Percentiles rank a stretch among this genome's conserved stretches.
Evolutionary conservation across 2,888 invertebrate species (phyloP).

Genomic region (Parochlus steinenii): DNA sequence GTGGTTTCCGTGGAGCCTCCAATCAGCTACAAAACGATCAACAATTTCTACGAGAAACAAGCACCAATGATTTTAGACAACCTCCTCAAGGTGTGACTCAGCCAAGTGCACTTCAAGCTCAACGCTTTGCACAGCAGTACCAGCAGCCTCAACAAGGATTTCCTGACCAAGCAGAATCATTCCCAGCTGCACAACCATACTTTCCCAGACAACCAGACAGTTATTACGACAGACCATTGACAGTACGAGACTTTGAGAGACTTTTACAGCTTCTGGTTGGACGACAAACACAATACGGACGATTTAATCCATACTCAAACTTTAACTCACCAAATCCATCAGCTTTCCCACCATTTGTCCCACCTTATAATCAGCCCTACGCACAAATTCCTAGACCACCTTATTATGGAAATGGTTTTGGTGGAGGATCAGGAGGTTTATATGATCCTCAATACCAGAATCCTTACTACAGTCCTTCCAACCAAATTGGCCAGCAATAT

Average conservation of each 20-base stretch:
- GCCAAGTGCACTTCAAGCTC: conserved; percentile 12
- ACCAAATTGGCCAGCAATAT: conserved; percentile 2
- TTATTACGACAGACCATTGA: conserved; percentile 48
- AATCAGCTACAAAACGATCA: conserved; percentile 18
- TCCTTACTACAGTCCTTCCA: conserved; percentile 12
- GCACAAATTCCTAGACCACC: conserved; percentile 15
- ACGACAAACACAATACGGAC: conserved; percentile 36
- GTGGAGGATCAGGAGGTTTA: conserved; percentile 3
- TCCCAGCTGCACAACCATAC: conserved; percentile 15
- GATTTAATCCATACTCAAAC: conserved; percentile 10
- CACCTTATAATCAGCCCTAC: no score
- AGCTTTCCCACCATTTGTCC: conserved; percentile 13
- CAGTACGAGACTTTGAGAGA: conserved; percentile 50
- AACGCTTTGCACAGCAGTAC: conserved; percentile 12
- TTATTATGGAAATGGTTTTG: conserved; percentile 7
- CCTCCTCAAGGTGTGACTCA: neutral
- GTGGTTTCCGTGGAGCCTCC: neutral
- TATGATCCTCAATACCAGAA: conserved; percentile 12
- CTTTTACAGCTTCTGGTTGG: conserved; percentile 46
- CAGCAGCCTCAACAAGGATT: conserved; percentile 16
- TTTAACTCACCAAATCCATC: conserved; percentile 8
- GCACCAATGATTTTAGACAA: neutral
- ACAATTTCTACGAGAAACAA: conserved; percentile 16
- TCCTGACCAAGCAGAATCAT: conserved; percentile 21
- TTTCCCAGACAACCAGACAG: conserved; percentile 32